Evolutionary conservation across 2,797 vertebrate species (phyloP), one percentile per base, ranked within the genome.

Genomic region (Phataginus tricuspis): DNA sequence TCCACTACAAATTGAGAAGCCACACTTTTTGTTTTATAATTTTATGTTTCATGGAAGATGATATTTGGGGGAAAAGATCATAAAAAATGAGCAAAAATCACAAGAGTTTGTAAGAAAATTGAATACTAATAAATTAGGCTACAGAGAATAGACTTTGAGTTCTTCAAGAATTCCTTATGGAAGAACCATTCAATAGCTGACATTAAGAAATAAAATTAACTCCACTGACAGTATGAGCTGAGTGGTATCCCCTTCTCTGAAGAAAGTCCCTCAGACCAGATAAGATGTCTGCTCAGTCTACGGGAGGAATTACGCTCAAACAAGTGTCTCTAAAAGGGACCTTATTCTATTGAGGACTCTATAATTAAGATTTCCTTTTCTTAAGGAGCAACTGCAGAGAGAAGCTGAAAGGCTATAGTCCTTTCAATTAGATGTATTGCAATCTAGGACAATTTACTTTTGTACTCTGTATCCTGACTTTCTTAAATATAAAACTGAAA

Each of bases 291-390:
- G 15, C 16, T 51, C 16, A 66, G n/a, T 8, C 37, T 91, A n/a
- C 1, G 7, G 27, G 84, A 90, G 53, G 71, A 79, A 77, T 42
- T 77, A 69, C 25, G 95, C 51, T 75, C 71, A 96, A 71, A 92
- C 90, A 83, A 94, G 14, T 11, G 13, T 88, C 34, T 55, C 77
- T 57, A 51, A 85, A 61, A 75, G n/a, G 37, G 69, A 23, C 10
- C 23, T 94, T 68, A 93, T 89, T 91, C 31, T 79, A 63, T 7
- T n/a, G 29, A 37, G 37, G 92, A 83, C 57, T 68, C 37, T 72
- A 75, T 71, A n/a, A n/a, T 94, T 96, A 94, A 90, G 86, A 96
- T 77, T 90, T 72, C 37, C 39, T 94, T 97, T 84, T 55, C 80
- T 91, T 14, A 85, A 71, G 34, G 37, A 90, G 21, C n/a, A 90